Percentiles rank a stretch among this genome's conserved stretches.
phyloP scores from a whole-genome alignment of 2,113 vertebrate species.

The Hymenochirus boettgeri region DNA sequence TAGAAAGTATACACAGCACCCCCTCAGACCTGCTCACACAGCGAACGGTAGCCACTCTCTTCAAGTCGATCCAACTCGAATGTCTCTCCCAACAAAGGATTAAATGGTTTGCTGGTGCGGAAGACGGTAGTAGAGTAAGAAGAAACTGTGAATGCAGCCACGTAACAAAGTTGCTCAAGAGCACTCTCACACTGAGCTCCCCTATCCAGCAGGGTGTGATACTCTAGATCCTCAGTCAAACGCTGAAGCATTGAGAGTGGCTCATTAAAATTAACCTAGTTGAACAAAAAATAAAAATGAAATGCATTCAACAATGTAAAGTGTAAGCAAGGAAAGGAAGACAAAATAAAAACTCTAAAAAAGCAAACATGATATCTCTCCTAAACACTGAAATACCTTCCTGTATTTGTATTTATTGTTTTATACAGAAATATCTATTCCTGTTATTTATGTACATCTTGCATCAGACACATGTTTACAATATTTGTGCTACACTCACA shows the following conservation, averaged over 20 bases:
- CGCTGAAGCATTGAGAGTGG: constrained; percentile 95
- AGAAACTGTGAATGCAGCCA: constrained; percentile 91
- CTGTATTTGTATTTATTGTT: no score
- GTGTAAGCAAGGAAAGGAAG: no score
- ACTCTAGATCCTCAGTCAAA: constrained; percentile 90
- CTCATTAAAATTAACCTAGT: constrained; percentile 93
- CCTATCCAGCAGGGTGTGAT: constrained; percentile 85
- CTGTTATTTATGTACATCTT: no score
- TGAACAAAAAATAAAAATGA: neutral
- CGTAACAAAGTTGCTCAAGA: constrained; percentile 89
- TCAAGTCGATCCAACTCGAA: constrained; percentile 86
- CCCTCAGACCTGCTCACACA: constrained; percentile 84
- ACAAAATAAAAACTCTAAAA: neutral
- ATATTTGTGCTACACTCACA: constrained; percentile 56
- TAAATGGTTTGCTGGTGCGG: constrained; percentile 94
- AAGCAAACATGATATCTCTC: no score
- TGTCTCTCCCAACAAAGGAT: constrained; percentile 91
- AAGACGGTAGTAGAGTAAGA: constrained; percentile 94
- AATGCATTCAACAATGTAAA: neutral
- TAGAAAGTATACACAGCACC: accelerated
- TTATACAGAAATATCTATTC: no score
- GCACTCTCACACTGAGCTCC: constrained; percentile 81
- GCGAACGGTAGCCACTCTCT: constrained; percentile 85
- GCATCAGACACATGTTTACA: no score
- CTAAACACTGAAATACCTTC: no score